Percentiles rank a stretch among this genome's conserved stretches.
Evolutionary conservation across 2,888 invertebrate genomes (phyloP).

Genomic region (Phyto melanocephala): DNA sequence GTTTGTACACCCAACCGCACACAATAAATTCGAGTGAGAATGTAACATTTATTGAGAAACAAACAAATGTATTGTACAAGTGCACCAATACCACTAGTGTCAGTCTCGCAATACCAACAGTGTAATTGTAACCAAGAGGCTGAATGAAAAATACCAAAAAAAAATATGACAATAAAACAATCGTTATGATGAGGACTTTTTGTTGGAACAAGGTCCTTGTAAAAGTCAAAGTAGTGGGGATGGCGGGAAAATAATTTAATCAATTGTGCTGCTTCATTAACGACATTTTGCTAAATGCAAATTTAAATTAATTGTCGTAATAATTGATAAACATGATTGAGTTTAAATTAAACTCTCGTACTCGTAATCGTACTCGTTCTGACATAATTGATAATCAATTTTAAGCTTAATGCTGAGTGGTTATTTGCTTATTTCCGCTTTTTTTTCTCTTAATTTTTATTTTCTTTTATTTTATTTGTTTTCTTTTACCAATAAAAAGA

Average conservation of each 20-base stretch:
- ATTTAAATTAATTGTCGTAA: conserved; percentile 58
- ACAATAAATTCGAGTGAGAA: not conserved
- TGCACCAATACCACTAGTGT: not conserved
- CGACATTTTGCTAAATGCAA: conserved; percentile 52
- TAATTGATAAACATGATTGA: conserved; percentile 60
- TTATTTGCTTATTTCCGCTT: not conserved
- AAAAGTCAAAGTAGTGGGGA: not conserved
- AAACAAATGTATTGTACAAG: not conserved
- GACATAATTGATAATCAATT: not conserved
- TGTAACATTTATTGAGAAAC: not conserved
- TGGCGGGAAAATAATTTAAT: conserved; percentile 53
- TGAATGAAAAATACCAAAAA: conserved; percentile 10
- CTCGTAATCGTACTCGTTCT: not conserved
- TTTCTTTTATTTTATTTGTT: not conserved
- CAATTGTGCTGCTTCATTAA: conserved; percentile 61
- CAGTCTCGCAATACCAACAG: not conserved
- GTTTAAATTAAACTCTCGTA: conserved; percentile 40
- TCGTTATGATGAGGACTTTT: conserved; percentile 23
- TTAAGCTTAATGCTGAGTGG: not conserved
- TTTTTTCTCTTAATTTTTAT: not conserved
- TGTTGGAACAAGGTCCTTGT: not conserved
- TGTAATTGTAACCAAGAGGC: not conserved
- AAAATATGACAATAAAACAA: conserved; percentile 4
- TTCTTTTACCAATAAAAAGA: too few species aligned
- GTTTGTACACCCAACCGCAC: conserved; percentile 28